These are phyloP conservation scores for Octodon degus DNA, from an alignment of 2,113 vertebrate species.

Conservation along the genomic window DNA sequence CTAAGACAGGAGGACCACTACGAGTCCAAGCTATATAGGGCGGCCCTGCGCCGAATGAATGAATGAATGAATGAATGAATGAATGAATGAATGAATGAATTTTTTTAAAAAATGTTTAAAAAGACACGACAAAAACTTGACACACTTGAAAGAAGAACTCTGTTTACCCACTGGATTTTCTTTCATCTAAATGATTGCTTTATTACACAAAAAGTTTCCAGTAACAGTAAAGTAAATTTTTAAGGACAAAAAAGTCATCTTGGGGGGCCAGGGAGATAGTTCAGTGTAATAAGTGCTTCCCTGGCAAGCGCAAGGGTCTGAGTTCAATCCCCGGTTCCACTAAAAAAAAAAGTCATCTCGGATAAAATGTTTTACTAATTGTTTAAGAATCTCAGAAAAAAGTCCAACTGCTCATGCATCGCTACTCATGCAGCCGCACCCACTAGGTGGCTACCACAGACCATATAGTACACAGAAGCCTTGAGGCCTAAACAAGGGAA, in stretches of 20 bases:
- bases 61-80: too few species aligned
- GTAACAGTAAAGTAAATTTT: conserved; percentile 72
- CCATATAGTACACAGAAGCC: background rate
- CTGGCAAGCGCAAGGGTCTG: too few species aligned
- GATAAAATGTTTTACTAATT: conserved; percentile 71
- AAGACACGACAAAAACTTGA: background rate
- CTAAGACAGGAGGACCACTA: too few species aligned
- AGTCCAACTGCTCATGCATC: conserved; percentile 73
- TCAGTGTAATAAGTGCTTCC: too few species aligned
- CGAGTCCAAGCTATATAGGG: too few species aligned
- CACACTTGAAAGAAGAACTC: background rate
- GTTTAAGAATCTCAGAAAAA: conserved; percentile 68
- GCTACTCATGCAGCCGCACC: background rate
- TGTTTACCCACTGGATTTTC: background rate
- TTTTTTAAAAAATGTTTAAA: too few species aligned
- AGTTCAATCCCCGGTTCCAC: too few species aligned
- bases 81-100: too few species aligned
- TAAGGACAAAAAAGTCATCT: conserved; percentile 47
- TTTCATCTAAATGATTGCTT: conserved; percentile 61
- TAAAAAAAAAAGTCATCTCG: background rate
- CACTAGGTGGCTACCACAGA: background rate
- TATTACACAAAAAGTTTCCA: conserved; percentile 80
- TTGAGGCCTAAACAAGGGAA: background rate
- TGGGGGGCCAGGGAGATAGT: too few species aligned
- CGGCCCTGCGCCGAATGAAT: too few species aligned